Percentiles rank a stretch among this genome's conserved stretches.
These are phyloP conservation scores for Gymnosoma rotundatum DNA, from an alignment of 2,888 invertebrate species.

Conservation along the genomic window DNA sequence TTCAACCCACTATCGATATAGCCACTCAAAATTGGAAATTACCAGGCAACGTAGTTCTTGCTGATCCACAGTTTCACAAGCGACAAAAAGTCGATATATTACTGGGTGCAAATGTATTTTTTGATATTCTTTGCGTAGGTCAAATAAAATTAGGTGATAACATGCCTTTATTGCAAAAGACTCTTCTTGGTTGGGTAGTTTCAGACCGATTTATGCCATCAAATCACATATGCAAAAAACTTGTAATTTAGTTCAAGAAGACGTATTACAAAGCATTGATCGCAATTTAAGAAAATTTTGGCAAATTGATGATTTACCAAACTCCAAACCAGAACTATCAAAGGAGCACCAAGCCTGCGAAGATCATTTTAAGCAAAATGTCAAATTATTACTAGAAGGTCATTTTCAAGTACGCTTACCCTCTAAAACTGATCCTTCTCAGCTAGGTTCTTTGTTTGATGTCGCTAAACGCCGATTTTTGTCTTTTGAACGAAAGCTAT, in stretches of 20 bases:
- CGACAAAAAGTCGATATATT: background rate
- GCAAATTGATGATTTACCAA: constrained; percentile 51
- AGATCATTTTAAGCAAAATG: constrained; percentile 33
- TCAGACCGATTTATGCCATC: constrained; percentile 16
- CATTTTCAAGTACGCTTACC: constrained; percentile 54
- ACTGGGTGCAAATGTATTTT: background rate
- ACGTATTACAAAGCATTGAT: background rate
- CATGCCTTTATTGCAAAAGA: background rate
- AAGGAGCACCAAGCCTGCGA: constrained; percentile 43
- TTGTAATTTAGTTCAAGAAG: background rate
- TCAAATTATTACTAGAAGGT: constrained; percentile 33
- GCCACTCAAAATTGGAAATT: constrained; percentile 22
- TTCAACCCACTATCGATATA: constrained; percentile 38
- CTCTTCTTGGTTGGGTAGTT: constrained; percentile 25
- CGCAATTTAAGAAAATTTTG: constrained; percentile 41
- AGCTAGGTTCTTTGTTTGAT: constrained; percentile 54
- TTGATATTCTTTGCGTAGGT: background rate
- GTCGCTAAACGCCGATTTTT: constrained; percentile 58
- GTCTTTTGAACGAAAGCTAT: constrained; percentile 48
- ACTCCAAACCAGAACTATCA: constrained; percentile 2
- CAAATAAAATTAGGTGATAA: background rate
- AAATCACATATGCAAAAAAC: background rate
- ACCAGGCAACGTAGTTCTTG: constrained; percentile 10
- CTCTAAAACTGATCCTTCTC: constrained; percentile 43
- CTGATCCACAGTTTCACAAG: background rate